These are phyloP conservation scores for Mystacornis crossleyi DNA, from an alignment of 2,113 vertebrate genomes.

Conservation along the genomic window DNA sequence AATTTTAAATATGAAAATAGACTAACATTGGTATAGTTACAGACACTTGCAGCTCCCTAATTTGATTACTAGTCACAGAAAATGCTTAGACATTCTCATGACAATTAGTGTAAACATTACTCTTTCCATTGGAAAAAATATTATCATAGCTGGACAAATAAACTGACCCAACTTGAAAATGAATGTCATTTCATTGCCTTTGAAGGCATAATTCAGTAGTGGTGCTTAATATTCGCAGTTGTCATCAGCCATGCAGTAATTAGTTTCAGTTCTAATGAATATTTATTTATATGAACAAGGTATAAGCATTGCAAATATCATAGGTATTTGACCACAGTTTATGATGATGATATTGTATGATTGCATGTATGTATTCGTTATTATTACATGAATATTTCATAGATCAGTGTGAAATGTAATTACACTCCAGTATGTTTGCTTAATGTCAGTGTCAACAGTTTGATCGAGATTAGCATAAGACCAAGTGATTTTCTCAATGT, in stretches of 20 bases:
- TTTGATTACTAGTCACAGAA: constrained; percentile 47
- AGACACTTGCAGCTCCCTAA: constrained; percentile 10
- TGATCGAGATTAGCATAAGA: neutral
- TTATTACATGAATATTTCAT: constrained; percentile 66
- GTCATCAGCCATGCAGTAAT: neutral
- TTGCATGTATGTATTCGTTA: constrained; percentile 34
- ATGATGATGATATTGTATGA: constrained; percentile 46
- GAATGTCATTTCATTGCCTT: constrained; percentile 13
- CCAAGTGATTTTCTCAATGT: neutral
- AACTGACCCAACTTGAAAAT: constrained; percentile 28
- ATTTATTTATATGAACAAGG: constrained; percentile 50
- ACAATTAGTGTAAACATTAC: constrained; percentile 34
- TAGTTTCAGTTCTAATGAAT: constrained; percentile 30
- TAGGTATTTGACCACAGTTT: constrained; percentile 48
- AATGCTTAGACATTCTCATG: neutral
- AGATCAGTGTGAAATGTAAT: constrained; percentile 41
- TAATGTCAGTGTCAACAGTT: constrained; percentile 29
- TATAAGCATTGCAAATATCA: constrained; percentile 52
- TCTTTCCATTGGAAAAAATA: constrained; percentile 31
- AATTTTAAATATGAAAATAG: constrained; percentile 65
- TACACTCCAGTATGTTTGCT: constrained; percentile 24
- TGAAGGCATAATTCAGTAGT: constrained; percentile 6
- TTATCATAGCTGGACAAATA: constrained; percentile 44
- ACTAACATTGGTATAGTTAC: constrained; percentile 25
- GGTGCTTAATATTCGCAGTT: constrained; percentile 43